A percentile compares a stretch with the other conserved stretches of the same genome.
These are phyloP conservation scores for Myocastor coypus DNA, from an alignment of 2,113 vertebrate species.

Conservation along the genomic window DNA sequence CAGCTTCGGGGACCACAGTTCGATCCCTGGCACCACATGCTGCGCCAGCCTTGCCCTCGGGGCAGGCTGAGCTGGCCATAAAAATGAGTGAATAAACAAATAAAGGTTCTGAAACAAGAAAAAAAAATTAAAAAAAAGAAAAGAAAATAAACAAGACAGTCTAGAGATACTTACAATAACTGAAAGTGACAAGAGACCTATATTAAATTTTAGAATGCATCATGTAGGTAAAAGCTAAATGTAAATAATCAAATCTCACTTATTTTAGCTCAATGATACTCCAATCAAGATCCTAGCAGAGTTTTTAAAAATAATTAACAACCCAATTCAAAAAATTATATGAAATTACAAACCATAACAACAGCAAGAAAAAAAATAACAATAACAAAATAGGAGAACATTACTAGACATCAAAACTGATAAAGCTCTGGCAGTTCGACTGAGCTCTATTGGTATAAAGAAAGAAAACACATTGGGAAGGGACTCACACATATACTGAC, in stretches of 20 bases:
- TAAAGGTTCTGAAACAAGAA: too few species aligned
- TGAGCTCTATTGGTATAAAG: background rate
- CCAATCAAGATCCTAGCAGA: background rate
- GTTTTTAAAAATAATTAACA: background rate
- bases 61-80: too few species aligned
- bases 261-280: background rate
- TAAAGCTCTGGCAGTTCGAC: background rate
- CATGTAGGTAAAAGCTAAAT: background rate
- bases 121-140: too few species aligned
- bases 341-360: background rate
- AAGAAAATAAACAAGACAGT: background rate
- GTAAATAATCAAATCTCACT: constrained; percentile 4
- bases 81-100: too few species aligned
- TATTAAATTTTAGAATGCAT: background rate
- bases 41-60: too few species aligned
- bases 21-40: too few species aligned
- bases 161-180: background rate
- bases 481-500: background rate
- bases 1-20: too few species aligned
- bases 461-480: background rate
- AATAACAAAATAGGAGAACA: background rate
- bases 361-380: background rate
- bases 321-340: constrained; percentile 6
- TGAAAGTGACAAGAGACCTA: background rate
- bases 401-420: background rate